Percentiles rank a stretch among this genome's conserved stretches.
Evolutionary conservation across 2,888 invertebrate genomes (phyloP).

Genomic region (Cyaniris semiargus): DNA sequence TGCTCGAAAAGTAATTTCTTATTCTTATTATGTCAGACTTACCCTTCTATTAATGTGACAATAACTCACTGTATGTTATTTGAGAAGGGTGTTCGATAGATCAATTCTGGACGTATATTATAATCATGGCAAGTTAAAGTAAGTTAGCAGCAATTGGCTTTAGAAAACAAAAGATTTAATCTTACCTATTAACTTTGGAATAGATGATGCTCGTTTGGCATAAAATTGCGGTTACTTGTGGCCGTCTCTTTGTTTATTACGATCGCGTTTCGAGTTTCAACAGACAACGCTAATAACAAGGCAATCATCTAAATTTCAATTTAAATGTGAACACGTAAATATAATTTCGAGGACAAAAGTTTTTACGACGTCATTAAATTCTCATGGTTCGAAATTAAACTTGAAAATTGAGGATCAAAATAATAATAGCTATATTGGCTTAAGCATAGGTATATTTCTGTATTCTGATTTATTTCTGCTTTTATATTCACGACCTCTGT

Average conservation of each 20-base stretch:
- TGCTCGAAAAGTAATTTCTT: too few species aligned
- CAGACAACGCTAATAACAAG: slow-evolving; percentile 5
- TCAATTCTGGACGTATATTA: background rate
- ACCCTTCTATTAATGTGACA: background rate
- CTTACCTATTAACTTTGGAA: background rate
- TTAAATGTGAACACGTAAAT: background rate
- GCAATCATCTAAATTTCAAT: background rate
- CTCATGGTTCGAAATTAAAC: background rate
- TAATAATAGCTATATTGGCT: background rate
- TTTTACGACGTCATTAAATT: background rate
- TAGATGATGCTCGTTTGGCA: background rate
- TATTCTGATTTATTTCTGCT: too few species aligned
- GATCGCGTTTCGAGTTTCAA: background rate
- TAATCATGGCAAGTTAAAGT: background rate
- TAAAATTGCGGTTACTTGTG: background rate
- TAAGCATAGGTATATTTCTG: background rate
- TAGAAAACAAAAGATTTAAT: background rate
- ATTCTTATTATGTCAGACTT: too few species aligned
- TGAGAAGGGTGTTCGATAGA: background rate
- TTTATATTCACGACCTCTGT: too few species aligned
- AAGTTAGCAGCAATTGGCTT: background rate
- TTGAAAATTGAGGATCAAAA: background rate
- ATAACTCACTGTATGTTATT: background rate
- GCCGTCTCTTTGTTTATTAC: background rate
- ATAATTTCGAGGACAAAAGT: background rate